Base-by-base conservation (phyloP, 2,888 invertebrate species). In the Electrophaes corylata region DNA sequence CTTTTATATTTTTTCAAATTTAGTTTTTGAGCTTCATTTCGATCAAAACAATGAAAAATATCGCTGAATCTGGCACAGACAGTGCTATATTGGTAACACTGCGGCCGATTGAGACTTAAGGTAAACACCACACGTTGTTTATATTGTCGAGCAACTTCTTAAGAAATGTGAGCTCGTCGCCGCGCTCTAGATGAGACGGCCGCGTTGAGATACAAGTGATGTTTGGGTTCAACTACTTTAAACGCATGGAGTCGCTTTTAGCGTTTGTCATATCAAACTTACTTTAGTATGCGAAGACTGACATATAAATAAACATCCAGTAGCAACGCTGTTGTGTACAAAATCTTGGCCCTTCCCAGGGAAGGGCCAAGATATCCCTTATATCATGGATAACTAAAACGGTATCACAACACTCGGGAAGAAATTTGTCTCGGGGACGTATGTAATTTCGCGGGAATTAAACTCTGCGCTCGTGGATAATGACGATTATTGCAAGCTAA, bases 191-290 rank as follows among this genome's bases (percentile, higher is more conserved):
- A 88, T 86, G 86, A 85, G 88, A 87, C 79, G 86, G 75, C 72
- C 69, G 79, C 86, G 86, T 86, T 83, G 84, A 87, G 77, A 84
- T 80, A 84, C 81, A 83, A 86, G 86, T 80, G 86, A 71, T 86
- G 84, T 88, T 84, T 88, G 84, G 3, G 37, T 37, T 37, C 2
- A 16, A 10, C 37, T 37, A 8, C 3, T 37, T 37, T 16, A 10
- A 37, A 37, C 16, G 16, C 16, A 37, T 37, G 14, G 16, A 37
- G 16, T 16, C 16, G 16, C 16, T 16, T 16, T 37, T 16, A 37
- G 37, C 26, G 26, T 8, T 29, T 29, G 26, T 29, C 26, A 29
- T 29, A 29, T 29, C 10, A 29, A 29, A 29, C 26, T 10, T 29
- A 1, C 26, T 29, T 29, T 29, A 10, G 10, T n/a, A 26, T 26